These are phyloP conservation scores for Bubalus kerabau DNA, from an alignment of 2,113 vertebrate species.

Conservation along the genomic window DNA sequence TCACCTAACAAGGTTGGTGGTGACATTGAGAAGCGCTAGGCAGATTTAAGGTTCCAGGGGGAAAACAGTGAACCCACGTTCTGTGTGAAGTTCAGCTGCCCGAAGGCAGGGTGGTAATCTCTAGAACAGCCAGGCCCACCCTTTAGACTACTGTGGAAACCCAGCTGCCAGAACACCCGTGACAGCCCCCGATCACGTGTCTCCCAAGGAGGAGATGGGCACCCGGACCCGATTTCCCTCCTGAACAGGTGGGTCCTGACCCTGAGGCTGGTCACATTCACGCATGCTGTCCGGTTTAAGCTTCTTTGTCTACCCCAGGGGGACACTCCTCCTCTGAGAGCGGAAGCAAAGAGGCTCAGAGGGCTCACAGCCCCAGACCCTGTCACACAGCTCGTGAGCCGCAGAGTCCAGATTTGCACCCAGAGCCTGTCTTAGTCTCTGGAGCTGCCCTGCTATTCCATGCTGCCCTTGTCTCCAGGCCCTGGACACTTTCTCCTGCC, in stretches of 20 bases:
- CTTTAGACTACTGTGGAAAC: not conserved
- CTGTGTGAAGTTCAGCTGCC: not conserved
- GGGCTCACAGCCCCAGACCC: not conserved
- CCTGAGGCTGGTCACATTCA: not conserved
- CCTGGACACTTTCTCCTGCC: not conserved
- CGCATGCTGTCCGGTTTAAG: not conserved
- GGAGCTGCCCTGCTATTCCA: not conserved
- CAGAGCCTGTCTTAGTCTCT: not conserved
- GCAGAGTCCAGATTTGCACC: not conserved
- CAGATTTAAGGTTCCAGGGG: not conserved
- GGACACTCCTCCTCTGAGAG: not conserved
- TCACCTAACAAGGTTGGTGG: not conserved
- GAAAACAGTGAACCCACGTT: not conserved
- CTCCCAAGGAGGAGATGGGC: not conserved
- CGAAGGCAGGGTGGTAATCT: not conserved
- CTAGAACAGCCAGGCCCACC: not conserved
- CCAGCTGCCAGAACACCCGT: accelerated
- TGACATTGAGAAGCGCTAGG: not conserved
- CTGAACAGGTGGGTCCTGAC: too few relatives aligned
- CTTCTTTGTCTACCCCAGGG: not conserved
- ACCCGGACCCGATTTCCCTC: not conserved
- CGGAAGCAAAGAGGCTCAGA: not conserved
- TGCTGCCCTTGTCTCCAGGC: not conserved
- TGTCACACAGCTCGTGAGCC: accelerated
- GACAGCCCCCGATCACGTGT: too few relatives aligned